phyloP scores from a whole-genome alignment of 64 coral and sea anemone species.

The Dendronephthya gigantea region DNA sequence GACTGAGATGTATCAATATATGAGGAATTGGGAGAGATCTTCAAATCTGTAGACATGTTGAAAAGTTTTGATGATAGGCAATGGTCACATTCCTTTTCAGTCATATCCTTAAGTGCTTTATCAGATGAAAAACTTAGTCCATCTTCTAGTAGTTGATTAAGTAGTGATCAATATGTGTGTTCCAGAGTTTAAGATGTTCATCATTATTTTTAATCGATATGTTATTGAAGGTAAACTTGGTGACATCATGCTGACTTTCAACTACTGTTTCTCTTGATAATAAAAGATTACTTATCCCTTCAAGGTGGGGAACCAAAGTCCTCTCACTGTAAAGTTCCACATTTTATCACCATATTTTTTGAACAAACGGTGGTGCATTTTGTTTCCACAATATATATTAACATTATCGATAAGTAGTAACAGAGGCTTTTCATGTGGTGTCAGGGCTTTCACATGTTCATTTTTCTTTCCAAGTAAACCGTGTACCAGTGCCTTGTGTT shows the following conservation, averaged over 20 bases:
- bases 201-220: neutral
- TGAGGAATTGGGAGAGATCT: neutral
- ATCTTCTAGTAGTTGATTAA: neutral
- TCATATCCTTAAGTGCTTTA: neutral
- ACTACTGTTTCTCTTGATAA: neutral
- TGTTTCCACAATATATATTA: conserved; percentile 18
- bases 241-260: conserved; percentile 7
- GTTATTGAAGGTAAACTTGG: neutral
- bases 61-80: neutral
- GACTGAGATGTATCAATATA: neutral
- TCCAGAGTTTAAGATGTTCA: conserved; percentile 20
- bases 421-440: neutral
- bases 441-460: neutral
- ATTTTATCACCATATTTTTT: conserved; percentile 20
- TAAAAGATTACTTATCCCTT: conserved; percentile 3
- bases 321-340: conserved; percentile 36
- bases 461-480: neutral
- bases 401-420: conserved; percentile 29
- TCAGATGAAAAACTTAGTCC: neutral
- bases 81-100: neutral
- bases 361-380: conserved; percentile 26
- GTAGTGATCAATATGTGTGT: neutral
- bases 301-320: conserved; percentile 1
- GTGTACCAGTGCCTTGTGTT: too few relatives aligned
- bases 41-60: neutral